Conservation (phyloP, 2,113 vertebrate species). For the Rynchops niger region DNA sequence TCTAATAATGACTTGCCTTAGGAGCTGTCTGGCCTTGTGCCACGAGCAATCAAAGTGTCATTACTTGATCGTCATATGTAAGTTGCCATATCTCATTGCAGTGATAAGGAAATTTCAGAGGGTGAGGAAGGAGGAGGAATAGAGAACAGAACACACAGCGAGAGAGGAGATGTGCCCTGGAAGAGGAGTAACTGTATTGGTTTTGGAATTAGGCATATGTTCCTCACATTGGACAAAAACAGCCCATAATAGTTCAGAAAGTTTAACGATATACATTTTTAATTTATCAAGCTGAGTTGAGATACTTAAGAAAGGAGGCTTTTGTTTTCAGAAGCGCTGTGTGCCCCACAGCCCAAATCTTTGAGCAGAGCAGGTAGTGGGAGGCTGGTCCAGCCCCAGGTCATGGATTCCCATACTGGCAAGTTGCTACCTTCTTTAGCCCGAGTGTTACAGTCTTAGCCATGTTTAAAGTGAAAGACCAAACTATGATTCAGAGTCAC, state of each 20-base stretch:
- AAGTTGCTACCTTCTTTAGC: not conserved
- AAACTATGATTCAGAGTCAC: not conserved
- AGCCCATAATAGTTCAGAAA: not conserved
- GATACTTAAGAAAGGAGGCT: not conserved
- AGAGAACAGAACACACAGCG: not conserved
- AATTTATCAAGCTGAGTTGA: not conserved
- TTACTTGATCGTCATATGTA: not conserved
- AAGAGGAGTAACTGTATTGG: not conserved
- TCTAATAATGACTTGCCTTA: not conserved
- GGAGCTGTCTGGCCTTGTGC: slow-evolving; percentile 32
- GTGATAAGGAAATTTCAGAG: not conserved
- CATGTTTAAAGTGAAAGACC: not conserved
- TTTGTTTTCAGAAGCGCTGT: not conserved
- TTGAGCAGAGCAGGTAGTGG: not conserved
- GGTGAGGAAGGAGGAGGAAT: not conserved
- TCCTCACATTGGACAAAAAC: not conserved
- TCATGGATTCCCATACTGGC: not conserved
- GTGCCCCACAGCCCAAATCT: not conserved
- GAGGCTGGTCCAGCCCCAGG: not conserved
- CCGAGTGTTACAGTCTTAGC: not conserved
- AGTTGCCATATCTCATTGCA: not conserved
- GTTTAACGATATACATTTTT: not conserved
- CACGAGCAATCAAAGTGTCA: not conserved
- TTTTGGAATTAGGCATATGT: not conserved
- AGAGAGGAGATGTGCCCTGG: not conserved